A percentile compares a stretch with the other conserved stretches of the same genome.
Evolutionary conservation across 2,797 vertebrate genomes (phyloP).

Genomic region (Lacerta agilis): DNA sequence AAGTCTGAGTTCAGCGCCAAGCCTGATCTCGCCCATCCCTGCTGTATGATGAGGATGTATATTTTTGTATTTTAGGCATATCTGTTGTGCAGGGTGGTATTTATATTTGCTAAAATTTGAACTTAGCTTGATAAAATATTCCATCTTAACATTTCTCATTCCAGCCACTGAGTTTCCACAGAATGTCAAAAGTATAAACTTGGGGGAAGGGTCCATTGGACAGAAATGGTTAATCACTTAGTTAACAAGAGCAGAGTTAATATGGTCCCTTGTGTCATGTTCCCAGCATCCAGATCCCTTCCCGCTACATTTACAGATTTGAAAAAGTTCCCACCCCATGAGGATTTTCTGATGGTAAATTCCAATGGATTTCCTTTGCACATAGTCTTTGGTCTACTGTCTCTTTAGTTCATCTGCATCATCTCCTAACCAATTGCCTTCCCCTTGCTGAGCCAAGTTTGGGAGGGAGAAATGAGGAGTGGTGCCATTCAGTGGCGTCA

Average conservation of each 20-base stretch:
- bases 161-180: neutral
- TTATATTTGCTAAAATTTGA: neutral
- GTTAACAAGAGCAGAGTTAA: neutral
- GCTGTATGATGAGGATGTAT: neutral
- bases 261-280: neutral
- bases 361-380: neutral
- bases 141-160: rapidly evolving
- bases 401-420: neutral
- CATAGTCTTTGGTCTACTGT: neutral
- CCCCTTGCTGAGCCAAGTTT: neutral
- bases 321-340: neutral
- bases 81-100: too few relatives aligned
- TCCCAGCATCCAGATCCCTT: neutral
- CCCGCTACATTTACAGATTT: neutral
- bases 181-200: neutral
- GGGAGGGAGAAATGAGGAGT: neutral
- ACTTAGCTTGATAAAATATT: neutral
- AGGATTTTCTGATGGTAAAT: neutral
- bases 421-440: neutral
- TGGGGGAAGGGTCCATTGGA: neutral
- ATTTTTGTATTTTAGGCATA: too few relatives aligned
- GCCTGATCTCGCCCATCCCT: neutral
- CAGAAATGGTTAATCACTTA: too few relatives aligned
- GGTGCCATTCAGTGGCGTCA: too few relatives aligned
- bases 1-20: neutral